A percentile compares a stretch with the other conserved stretches of the same genome.
Evolutionary conservation across 2,113 vertebrate genomes (phyloP).

Genomic region (Etia nguti): DNA sequence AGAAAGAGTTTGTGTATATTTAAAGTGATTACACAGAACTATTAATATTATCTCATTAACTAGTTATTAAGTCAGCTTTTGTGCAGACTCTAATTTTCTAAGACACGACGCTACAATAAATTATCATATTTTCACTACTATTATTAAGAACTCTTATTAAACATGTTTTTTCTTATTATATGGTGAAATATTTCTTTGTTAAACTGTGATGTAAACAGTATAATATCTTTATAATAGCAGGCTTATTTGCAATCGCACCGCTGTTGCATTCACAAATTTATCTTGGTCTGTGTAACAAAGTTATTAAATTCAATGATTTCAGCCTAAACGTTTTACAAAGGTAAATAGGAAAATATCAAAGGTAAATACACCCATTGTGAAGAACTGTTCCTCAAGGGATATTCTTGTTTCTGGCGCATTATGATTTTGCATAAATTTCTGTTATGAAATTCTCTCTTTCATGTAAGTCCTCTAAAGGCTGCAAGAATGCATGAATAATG

Average conservation of each 20-base stretch:
- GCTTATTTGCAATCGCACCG: not conserved
- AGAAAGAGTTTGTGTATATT: not conserved
- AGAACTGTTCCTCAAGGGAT: not conserved
- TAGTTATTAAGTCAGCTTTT: not conserved
- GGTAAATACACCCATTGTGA: not conserved
- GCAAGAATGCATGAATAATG: not conserved
- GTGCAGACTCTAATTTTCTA: not conserved
- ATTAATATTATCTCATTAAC: not conserved
- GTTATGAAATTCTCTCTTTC: not conserved
- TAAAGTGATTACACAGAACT: not conserved
- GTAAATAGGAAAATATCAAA: not conserved
- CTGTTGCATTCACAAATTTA: not conserved
- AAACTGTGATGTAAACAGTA: not conserved
- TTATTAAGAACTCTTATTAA: not conserved
- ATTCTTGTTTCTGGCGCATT: not conserved
- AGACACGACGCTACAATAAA: not conserved
- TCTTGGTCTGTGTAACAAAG: not conserved
- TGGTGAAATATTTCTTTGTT: not conserved
- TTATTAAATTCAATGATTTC: not conserved
- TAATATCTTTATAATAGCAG: not conserved
- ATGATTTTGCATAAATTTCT: not conserved
- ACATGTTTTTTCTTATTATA: not conserved
- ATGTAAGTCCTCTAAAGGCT: not conserved
- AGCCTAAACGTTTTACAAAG: not conserved
- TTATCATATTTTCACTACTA: not conserved